A percentile compares a stretch with the other conserved stretches of the same genome.
Evolutionary conservation across 2,113 vertebrate genomes (phyloP).

Genomic region (Calonectris borealis): DNA sequence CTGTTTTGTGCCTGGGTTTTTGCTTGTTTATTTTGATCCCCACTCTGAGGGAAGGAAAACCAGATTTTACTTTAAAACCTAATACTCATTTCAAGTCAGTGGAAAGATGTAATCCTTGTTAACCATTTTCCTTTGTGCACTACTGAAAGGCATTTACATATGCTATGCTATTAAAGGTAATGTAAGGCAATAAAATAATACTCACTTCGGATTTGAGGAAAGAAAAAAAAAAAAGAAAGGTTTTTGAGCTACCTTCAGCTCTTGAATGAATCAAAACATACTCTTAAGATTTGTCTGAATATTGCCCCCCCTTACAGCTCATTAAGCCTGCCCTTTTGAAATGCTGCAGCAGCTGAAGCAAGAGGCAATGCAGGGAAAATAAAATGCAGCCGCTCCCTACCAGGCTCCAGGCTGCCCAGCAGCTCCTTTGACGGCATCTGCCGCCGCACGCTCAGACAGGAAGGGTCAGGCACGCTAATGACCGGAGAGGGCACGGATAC

Average conservation of each 20-base stretch:
- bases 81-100: neutral
- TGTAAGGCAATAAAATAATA: neutral
- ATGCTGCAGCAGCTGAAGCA: neutral
- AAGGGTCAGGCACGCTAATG: neutral
- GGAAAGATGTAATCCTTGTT: neutral
- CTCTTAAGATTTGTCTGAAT: neutral
- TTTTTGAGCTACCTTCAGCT: neutral
- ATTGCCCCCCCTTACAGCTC: neutral
- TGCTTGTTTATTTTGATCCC: neutral
- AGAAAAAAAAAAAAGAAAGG: neutral
- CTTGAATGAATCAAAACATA: neutral
- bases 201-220: neutral
- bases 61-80: neutral
- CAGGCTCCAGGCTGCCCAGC: neutral
- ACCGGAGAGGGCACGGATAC: neutral
- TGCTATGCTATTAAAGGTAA: neutral
- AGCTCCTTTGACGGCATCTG: neutral
- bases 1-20: neutral
- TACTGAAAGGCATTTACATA: neutral
- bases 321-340: constrained; percentile 20
- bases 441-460: neutral
- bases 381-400: neutral
- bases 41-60: neutral
- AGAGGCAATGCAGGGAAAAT: neutral
- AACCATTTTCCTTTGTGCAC: neutral